Evolutionary conservation across 2,113 vertebrate genomes (phyloP).

Genomic region (Steatornis caripensis): DNA sequence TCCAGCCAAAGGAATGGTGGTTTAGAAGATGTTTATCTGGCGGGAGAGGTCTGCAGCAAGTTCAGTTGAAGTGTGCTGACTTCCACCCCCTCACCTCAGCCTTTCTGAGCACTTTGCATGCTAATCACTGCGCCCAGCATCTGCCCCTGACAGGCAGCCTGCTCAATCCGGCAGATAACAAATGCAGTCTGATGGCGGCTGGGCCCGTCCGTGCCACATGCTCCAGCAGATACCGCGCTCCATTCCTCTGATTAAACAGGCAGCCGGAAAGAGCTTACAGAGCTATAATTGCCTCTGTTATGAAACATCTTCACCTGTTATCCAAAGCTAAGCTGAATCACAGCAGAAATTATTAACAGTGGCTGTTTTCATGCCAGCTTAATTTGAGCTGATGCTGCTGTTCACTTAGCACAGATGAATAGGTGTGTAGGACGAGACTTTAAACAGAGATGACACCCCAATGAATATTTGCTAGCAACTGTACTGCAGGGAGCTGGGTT

Average conservation of each 20-base stretch:
- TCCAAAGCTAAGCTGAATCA: conserved; percentile 74
- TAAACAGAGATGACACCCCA: conserved; percentile 75
- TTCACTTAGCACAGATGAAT: conserved; percentile 77
- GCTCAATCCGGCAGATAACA: conserved; percentile 54
- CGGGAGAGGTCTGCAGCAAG: conserved; percentile 24
- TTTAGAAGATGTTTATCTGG: conserved; percentile 24
- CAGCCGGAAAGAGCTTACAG: conserved; percentile 54
- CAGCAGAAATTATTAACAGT: conserved; percentile 78
- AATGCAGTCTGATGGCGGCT: background rate
- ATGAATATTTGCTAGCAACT: conserved; percentile 70
- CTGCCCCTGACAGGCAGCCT: conserved; percentile 61
- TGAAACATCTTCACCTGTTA: conserved; percentile 83
- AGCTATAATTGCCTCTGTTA: conserved; percentile 76
- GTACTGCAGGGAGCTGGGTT: conserved; percentile 47
- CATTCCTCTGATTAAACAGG: conserved; percentile 55
- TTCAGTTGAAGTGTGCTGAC: conserved; percentile 5
- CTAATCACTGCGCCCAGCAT: conserved; percentile 49
- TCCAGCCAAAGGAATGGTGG: background rate
- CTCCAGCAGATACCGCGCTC: background rate
- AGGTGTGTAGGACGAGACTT: conserved; percentile 69
- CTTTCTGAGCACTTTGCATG: conserved; percentile 47
- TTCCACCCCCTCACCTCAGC: conserved; percentile 19
- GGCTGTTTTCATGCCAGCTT: conserved; percentile 78
- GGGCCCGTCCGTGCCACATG: background rate
- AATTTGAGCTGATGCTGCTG: conserved; percentile 75